phyloP scores from a whole-genome alignment of 2,888 invertebrate species.

The Myopa testacea region DNA sequence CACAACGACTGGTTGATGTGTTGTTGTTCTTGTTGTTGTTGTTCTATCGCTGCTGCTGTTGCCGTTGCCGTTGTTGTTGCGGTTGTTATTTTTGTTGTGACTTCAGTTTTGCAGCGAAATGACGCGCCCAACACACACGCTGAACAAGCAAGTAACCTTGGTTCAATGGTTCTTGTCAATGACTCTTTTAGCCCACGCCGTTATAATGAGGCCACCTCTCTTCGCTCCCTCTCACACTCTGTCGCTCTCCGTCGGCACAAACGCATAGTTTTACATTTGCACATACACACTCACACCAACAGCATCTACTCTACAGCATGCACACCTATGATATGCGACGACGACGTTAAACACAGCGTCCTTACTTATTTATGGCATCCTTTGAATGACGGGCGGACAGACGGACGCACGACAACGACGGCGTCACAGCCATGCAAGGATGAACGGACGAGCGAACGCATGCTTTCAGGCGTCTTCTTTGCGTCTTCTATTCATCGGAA shows the following conservation, averaged over 20 bases:
- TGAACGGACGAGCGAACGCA: background rate
- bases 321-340: background rate
- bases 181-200: constrained; percentile 15
- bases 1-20: background rate
- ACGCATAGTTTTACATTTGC: no score
- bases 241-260: no score
- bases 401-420: background rate
- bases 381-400: background rate
- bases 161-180: constrained; percentile 27
- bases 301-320: no score
- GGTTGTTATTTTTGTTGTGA: background rate
- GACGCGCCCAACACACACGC: background rate
- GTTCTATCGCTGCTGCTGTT: no score
- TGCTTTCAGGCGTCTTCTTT: background rate
- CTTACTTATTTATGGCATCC: constrained; percentile 1
- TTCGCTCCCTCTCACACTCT: no score
- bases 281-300: background rate
- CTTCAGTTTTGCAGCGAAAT: background rate
- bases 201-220: constrained; percentile 12
- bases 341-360: background rate
- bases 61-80: background rate
- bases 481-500: background rate
- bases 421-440: background rate
- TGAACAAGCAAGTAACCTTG: constrained; percentile 29
- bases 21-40: background rate